Base-by-base conservation (phyloP, 2,888 invertebrate genomes). In the Oxycera nigricornis region DNA sequence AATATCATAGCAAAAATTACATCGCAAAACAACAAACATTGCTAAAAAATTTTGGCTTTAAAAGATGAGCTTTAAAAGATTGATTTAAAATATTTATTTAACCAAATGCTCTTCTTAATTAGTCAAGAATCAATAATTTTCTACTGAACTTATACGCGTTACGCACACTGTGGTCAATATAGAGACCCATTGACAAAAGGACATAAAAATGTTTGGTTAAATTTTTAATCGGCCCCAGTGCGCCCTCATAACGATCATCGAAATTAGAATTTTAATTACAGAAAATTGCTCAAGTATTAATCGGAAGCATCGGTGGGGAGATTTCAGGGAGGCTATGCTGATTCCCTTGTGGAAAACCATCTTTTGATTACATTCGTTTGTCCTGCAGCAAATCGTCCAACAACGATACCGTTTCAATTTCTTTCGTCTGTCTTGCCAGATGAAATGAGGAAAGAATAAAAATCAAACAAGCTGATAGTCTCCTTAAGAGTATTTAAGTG, bases 231-330 rank as follows among this genome's bases (percentile, higher is more conserved):
- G 76, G 46, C 39, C 72, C 59, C 59, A 22, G 67, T 67, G 74
- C 72, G 72, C 72, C 11, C 6, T 26, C 72, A 73, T 76, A 74
- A 74, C 70, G 73, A 74, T 76, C 72, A 72, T 76, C 72, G 62
- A 72, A 72, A 76, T 76, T 74, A 76, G 76, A 76, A 76, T 76
- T 76, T 76, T 76, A 76, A 76, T 76, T 76, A 74, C 76, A 74
- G 57, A 74, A 50, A 76, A 76, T 76, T 76, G 74, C 73, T 65
- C 59, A 62, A 62, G 72, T 74, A 76, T 76, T 76, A 74, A 76
- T 76, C 67, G 74, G 41, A 61, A 41, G 20, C 41, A 41, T 31
- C 7, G 17, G 28, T 46, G 52, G 70, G 72, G 74, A 55, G 17
- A 22, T 24, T 55, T 24, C 9, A 22, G 55, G 55, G 41, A 59